These are phyloP conservation scores for Sarcophaga bullata DNA, from an alignment of 1,140 invertebrate genomes.

Conservation along the genomic window DNA sequence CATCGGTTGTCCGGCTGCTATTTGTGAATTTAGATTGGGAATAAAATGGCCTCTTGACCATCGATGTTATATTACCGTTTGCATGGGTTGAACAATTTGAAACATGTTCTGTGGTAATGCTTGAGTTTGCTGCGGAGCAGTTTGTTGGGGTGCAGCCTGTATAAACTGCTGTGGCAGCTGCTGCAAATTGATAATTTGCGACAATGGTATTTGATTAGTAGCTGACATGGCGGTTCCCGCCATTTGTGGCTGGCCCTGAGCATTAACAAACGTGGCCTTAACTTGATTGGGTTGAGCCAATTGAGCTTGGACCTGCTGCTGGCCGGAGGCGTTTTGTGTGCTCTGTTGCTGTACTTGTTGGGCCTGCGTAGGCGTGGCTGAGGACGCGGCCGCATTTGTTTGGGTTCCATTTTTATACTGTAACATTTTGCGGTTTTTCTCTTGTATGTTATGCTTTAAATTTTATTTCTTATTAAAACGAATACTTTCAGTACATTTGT, in stretches of 20 bases:
- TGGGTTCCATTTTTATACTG: constrained; percentile 29
- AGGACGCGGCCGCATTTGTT: background rate
- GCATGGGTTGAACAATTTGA: constrained; percentile 71
- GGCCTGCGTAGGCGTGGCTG: constrained; percentile 35
- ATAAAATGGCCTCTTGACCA: constrained; percentile 91
- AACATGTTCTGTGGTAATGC: constrained; percentile 61
- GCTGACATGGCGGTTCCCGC: constrained; percentile 31
- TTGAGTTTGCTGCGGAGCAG: constrained; percentile 34
- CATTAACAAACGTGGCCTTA: constrained; percentile 49
- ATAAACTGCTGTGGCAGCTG: constrained; percentile 57
- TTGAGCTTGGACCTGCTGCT: constrained; percentile 29
- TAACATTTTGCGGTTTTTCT: constrained; percentile 30
- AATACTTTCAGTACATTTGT: background rate
- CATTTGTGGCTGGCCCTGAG: background rate
- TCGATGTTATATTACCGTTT: constrained; percentile 92
- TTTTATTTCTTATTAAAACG: background rate
- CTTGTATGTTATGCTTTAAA: background rate
- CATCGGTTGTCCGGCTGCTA: constrained; percentile 56
- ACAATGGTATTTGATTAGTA: constrained; percentile 48
- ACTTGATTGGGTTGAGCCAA: constrained; percentile 46
- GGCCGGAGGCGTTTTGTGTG: constrained; percentile 41
- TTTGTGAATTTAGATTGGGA: constrained; percentile 67
- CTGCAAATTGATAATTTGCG: constrained; percentile 63
- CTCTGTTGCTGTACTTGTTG: constrained; percentile 43
- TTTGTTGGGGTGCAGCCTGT: constrained; percentile 43